Evolutionary conservation across 2,888 invertebrate genomes (phyloP).

Genomic region (Andrena marginata): DNA sequence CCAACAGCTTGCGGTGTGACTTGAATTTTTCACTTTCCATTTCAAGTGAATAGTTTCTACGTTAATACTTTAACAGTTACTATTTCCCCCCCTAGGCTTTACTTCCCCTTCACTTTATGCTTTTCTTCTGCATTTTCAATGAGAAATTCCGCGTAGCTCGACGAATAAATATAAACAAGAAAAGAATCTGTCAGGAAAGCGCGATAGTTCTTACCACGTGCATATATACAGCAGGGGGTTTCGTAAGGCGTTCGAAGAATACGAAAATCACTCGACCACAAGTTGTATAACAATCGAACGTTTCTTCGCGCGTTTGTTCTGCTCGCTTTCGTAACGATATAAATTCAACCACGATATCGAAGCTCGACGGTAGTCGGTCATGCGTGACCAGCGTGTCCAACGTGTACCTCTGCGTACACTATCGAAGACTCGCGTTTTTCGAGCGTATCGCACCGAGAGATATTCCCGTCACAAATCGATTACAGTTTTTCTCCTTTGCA

Average conservation of each 20-base stretch:
- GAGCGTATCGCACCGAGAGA: neutral
- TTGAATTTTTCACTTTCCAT: no score
- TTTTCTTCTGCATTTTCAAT: no score
- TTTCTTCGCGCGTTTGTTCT: constrained; percentile 4
- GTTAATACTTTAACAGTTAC: no score
- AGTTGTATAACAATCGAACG: constrained; percentile 12
- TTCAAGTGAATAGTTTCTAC: no score
- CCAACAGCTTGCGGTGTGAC: no score
- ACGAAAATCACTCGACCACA: constrained; percentile 5
- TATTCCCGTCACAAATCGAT: neutral
- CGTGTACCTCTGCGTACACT: neutral
- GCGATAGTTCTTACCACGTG: neutral
- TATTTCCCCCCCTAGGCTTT: no score
- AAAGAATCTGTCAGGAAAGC: neutral
- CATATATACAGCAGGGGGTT: neutral
- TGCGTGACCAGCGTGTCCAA: constrained; percentile 28
- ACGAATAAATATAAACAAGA: no score
- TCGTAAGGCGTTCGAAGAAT: constrained; percentile 1
- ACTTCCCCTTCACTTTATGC: no score
- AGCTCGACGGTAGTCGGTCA: constrained; percentile 8
- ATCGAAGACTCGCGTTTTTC: neutral
- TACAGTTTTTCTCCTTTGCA: neutral
- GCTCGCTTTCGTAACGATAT: constrained; percentile 18
- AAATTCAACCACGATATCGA: constrained; percentile 26
- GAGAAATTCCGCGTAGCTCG: no score